Conservation (phyloP, 2,888 invertebrate species). For the Hirtodrosophila cameraria region DNA sequence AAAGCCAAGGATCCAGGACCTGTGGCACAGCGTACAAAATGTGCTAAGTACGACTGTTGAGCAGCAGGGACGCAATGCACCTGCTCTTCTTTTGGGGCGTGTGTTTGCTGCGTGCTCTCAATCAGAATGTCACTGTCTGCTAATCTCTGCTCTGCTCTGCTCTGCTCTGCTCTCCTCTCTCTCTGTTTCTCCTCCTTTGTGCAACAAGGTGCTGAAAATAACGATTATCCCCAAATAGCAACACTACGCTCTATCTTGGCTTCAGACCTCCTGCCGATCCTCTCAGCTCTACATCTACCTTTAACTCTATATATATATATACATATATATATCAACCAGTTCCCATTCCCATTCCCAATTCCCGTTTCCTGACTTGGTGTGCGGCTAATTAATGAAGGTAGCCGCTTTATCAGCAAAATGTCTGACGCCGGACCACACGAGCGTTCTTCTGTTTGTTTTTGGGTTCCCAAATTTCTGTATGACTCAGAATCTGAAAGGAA, state of each 20-base stretch:
- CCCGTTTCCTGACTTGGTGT: constrained; percentile 34
- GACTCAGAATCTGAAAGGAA: constrained; percentile 44
- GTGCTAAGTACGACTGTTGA: constrained; percentile 9
- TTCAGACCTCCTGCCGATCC: too few relatives aligned
- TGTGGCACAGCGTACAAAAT: constrained; percentile 16
- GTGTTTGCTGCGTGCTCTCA: constrained; percentile 54
- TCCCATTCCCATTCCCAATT: neutral
- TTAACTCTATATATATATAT: constrained; percentile 4
- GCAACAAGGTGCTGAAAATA: constrained; percentile 60
- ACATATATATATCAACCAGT: constrained; percentile 16
- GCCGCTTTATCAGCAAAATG: constrained; percentile 45
- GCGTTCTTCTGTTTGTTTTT: constrained; percentile 8
- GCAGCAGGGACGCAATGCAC: constrained; percentile 41
- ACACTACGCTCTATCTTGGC: too few relatives aligned
- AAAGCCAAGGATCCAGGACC: constrained; percentile 37
- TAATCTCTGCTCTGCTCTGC: too few relatives aligned
- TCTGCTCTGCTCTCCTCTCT: neutral
- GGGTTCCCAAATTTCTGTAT: constrained; percentile 23
- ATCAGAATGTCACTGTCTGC: constrained; percentile 76
- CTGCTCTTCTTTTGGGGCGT: constrained; percentile 53
- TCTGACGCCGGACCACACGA: constrained; percentile 62
- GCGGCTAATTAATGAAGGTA: constrained; percentile 77
- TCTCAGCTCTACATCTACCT: neutral
- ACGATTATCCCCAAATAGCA: neutral
- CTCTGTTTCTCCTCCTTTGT: constrained; percentile 51